Base-by-base conservation (phyloP, 2,888 invertebrate genomes). In the Amitus sp. region DNA sequence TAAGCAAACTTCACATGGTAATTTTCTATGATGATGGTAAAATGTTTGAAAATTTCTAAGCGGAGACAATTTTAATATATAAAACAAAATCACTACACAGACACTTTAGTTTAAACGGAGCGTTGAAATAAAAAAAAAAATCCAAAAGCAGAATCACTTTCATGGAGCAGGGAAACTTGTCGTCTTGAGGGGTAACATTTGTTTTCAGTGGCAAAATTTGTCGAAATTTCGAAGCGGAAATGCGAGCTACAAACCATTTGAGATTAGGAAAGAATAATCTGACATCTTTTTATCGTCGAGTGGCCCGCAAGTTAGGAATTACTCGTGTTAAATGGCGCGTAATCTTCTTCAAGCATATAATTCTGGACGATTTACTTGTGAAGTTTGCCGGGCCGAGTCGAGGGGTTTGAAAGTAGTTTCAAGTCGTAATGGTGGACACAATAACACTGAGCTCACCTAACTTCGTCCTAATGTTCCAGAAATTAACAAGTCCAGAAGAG, bases 361-460 rank as follows among this genome's bases (percentile, higher is more conserved):
- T 67, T 72, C 63, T 67, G 48, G 53, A 64, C 52, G 64, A 69
- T 71, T 70, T 71, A 73, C 69, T 71, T 61, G 64, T 68, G 57
- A 69, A 72, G 68, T 70, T 72, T 55, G 45, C 34, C 50, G 34
- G 39, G 48, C 47, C 28, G 30, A 56, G 46, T 42, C 33, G 18
- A 49, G 54, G 9, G 12, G 45, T n/a, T n/a, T 51, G 56, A 64
- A 65, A 67, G 56, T 47, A 56, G 40, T 61, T 61, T 60, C 30
- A 58, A 42, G 54, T 57, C 30, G 30, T 48, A 43, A 65, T 45
- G 43, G 19, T 37, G 50, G 55, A 65, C 50, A 52, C 54, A 65
- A 62, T 56, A 65, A 58, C 49, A 61, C 23, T 43, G 27, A 12
- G 43, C 43, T 19, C 13, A 27, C 42, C 48, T 61, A 49, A 60